Conservation (phyloP, 1,140 invertebrate genomes). For the Hermetia illucens region DNA sequence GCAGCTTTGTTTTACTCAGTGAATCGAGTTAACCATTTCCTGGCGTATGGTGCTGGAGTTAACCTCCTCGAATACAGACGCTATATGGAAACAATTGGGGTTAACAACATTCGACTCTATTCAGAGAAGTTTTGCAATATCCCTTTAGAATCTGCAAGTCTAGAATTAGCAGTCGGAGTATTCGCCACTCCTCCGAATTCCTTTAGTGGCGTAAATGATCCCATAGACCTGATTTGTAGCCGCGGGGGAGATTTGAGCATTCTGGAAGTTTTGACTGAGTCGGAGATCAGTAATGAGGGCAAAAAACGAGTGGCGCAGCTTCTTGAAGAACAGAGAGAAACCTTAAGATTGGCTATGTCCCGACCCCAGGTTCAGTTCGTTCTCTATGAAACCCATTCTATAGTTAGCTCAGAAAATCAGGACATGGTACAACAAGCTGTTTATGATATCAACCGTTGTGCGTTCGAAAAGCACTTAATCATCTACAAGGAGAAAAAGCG, state of each 20-base stretch:
- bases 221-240: constrained; percentile 54
- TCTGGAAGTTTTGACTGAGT: constrained; percentile 49
- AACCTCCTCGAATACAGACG: constrained; percentile 36
- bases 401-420: constrained; percentile 47
- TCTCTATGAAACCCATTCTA: constrained; percentile 54
- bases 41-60: constrained; percentile 39
- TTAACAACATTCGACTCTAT: constrained; percentile 40
- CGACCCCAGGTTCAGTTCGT: constrained; percentile 55
- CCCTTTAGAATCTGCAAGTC: constrained; percentile 35
- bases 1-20: constrained; percentile 48
- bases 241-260: constrained; percentile 50
- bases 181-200: constrained; percentile 61
- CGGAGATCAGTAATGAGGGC: constrained; percentile 41
- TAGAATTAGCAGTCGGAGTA: constrained; percentile 54
- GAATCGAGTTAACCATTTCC: constrained; percentile 39
- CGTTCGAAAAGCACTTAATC: constrained; percentile 41
- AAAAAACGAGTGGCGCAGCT: constrained; percentile 40
- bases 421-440: constrained; percentile 44
- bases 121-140: constrained; percentile 43
- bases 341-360: constrained; percentile 46
- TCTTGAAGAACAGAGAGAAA: constrained; percentile 50
- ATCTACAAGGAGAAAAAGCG: constrained; percentile 20
- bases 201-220: constrained; percentile 55
- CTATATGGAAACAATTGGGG: constrained; percentile 36
- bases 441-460: constrained; percentile 43